Conservation (phyloP, 92 coral and sea anemone species). For the Phymanthus crucifer region DNA sequence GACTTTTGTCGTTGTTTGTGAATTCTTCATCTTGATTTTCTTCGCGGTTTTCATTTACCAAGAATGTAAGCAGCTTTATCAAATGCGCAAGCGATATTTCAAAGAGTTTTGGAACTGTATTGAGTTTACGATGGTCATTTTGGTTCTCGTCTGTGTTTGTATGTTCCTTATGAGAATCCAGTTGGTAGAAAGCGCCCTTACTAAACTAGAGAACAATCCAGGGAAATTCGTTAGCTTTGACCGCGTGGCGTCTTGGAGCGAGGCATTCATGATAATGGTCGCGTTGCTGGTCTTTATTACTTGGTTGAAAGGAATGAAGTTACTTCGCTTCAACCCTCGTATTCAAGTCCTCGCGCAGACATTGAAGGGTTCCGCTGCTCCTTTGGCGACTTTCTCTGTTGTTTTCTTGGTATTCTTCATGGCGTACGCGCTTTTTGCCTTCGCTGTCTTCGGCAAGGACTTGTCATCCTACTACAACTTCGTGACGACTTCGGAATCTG, state of each 20-base stretch:
- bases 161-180: constrained; percentile 80
- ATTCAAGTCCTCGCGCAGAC: constrained; percentile 79
- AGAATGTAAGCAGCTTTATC: constrained; percentile 81
- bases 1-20: constrained; percentile 67
- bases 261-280: constrained; percentile 74
- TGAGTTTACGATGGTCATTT: constrained; percentile 67
- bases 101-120: constrained; percentile 84
- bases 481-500: constrained; percentile 76
- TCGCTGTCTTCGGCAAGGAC: constrained; percentile 82
- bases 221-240: constrained; percentile 76
- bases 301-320: constrained; percentile 82
- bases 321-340: constrained; percentile 82
- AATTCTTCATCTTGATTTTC: constrained; percentile 75
- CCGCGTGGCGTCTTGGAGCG: constrained; percentile 87
- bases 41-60: constrained; percentile 84
- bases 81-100: constrained; percentile 67
- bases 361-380: constrained; percentile 78
- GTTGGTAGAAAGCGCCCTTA: constrained; percentile 65
- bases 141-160: constrained; percentile 70
- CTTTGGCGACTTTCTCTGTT: constrained; percentile 80
- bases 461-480: constrained; percentile 63
- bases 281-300: constrained; percentile 80
- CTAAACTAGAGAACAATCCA: constrained; percentile 49
- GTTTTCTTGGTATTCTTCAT: constrained; percentile 83
- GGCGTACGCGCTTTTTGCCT: constrained; percentile 83